Conservation (phyloP, 2,113 vertebrate genomes). For the Python bivittatus region DNA sequence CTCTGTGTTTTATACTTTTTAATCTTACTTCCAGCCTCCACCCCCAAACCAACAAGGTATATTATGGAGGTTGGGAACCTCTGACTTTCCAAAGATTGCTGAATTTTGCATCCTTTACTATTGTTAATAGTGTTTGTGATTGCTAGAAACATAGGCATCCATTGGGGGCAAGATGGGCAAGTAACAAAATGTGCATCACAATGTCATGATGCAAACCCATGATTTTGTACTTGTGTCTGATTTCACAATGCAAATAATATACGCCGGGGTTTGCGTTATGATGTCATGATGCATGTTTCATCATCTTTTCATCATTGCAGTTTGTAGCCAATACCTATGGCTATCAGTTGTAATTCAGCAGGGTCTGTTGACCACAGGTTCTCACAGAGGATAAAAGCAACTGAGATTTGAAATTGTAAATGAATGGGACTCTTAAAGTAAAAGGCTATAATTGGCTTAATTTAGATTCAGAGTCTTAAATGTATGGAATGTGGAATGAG, state of each 20-base stretch:
- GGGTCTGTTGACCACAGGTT: not conserved
- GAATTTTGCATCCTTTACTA: not conserved
- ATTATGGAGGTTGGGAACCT: not conserved
- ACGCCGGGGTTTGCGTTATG: not conserved
- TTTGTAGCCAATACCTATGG: not conserved
- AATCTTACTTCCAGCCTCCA: not conserved
- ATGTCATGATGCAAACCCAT: not conserved
- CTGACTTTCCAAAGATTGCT: not conserved
- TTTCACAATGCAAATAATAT: not conserved
- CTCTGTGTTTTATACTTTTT: not conserved
- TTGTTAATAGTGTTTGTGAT: not conserved
- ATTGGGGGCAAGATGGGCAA: not conserved
- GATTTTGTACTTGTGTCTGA: not conserved
- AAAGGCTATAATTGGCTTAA: not conserved
- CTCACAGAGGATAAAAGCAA: not conserved
- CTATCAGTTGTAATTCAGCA: not conserved
- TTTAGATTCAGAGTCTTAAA: not conserved
- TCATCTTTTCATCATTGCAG: not conserved
- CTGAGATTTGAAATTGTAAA: not conserved
- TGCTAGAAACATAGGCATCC: not conserved
- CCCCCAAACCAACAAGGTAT: not conserved
- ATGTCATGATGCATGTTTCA: not conserved
- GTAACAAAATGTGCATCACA: not conserved
- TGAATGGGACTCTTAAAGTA: not conserved
- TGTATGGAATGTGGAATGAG: not conserved